A percentile compares a stretch with the other conserved stretches of the same genome.
phyloP scores from a whole-genome alignment of 2,113 vertebrate species.

The Gila orcuttii region DNA sequence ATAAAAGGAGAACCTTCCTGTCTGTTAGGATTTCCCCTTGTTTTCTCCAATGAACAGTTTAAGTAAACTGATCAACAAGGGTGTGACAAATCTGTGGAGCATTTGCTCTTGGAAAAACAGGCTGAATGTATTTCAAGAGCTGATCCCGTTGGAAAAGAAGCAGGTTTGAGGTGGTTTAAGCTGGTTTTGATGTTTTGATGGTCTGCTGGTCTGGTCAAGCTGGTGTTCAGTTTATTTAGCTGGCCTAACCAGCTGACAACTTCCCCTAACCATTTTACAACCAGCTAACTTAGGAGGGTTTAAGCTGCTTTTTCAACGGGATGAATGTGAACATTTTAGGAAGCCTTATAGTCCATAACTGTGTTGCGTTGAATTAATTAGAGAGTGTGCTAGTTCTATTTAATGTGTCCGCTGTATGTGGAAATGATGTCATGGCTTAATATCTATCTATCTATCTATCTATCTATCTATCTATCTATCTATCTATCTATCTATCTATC shows the following conservation, averaged over 20 bases:
- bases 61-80: slow-evolving; percentile 61
- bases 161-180: neutral
- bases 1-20: slow-evolving; percentile 74
- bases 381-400: too few relatives aligned
- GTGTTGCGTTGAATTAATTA: too few relatives aligned
- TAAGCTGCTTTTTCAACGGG: neutral
- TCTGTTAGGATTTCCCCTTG: slow-evolving; percentile 76
- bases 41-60: slow-evolving; percentile 66
- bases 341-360: too few relatives aligned
- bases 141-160: neutral
- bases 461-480: too few relatives aligned
- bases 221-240: neutral
- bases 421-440: too few relatives aligned
- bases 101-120: slow-evolving; percentile 1
- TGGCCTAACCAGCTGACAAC: neutral
- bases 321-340: too few relatives aligned
- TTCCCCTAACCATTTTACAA: neutral
- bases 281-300: neutral
- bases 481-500: too few relatives aligned
- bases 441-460: too few relatives aligned
- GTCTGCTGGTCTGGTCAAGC: neutral
- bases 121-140: neutral
- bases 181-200: neutral
- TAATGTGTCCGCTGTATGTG: too few relatives aligned
- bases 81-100: slow-evolving; percentile 30